Evolutionary conservation across 2,888 invertebrate genomes (phyloP), one percentile per base, ranked within the genome.

Genomic region (Metacarcinus magister): DNA sequence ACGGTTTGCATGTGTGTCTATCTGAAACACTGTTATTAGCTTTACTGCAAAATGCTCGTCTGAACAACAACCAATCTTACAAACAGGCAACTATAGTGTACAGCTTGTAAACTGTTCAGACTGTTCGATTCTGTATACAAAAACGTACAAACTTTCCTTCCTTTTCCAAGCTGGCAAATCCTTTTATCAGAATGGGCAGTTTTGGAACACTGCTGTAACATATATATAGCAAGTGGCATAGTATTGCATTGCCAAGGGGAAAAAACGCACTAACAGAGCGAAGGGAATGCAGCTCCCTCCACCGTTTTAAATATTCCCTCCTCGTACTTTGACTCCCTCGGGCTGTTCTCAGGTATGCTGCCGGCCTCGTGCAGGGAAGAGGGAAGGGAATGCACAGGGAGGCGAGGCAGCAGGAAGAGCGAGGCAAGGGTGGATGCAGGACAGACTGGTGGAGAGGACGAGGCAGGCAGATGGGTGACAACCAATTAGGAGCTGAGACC

Each of bases 31-130:
- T n/a, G 67, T 16, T 1, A 67, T 23, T n/a, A 67, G n/a, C n/a
- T 7, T n/a, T 23, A 19, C 67, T 67, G n/a, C 7, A n/a, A 23
- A 67, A 67, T 67, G n/a, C n/a, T n/a, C 67, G n/a, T n/a, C 54
- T 67, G 67, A 67, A 67, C 67, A 67, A 23, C 23, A 67, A n/a
- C n/a, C 67, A 67, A 67, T 67, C 67, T n/a, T 67, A 67, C 67
- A 67, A 67, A 67, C 7, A 67, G 67, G 7, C 1, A 23, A 23
- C 23, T 67, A 67, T 67, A 67, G n/a, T 67, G n/a, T 23, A 7
- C 67, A 67, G n/a, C 67, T n/a, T 67, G 67, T 67, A 67, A 67
- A 67, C 23, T n/a, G n/a, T n/a, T n/a, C 67, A 67, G 67, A 67
- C 23, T n/a, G n/a, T n/a, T 67, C 8, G 54, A 54, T 23, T 67